Percentiles rank a stretch among this genome's conserved stretches.
Conservation (phyloP, 2,888 invertebrate genomes). For the Phorcus lineatus region DNA sequence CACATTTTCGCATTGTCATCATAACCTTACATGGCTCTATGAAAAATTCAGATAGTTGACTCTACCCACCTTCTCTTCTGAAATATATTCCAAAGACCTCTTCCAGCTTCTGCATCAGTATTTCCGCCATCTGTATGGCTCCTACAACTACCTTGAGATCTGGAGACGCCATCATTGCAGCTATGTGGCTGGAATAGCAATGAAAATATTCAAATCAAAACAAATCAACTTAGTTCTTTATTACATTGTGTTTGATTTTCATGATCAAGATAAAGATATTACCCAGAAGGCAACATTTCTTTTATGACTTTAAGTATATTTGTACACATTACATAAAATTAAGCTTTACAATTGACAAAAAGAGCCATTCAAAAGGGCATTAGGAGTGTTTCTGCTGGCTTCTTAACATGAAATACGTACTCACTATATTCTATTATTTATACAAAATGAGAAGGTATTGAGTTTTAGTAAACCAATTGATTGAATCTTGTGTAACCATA, state of each 20-base stretch:
- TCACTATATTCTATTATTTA: too few relatives aligned
- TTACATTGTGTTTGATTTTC: too few relatives aligned
- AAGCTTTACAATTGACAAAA: too few relatives aligned
- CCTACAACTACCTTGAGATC: conserved; percentile 97
- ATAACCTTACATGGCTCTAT: too few relatives aligned
- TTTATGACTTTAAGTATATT: too few relatives aligned
- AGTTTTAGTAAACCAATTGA: background rate
- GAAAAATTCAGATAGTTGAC: background rate
- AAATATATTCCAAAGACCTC: conserved; percentile 97
- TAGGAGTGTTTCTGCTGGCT: background rate
- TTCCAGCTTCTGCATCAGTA: conserved; percentile 96
- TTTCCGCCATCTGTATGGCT: conserved; percentile 96
- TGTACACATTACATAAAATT: too few relatives aligned
- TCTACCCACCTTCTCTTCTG: conserved; percentile 87
- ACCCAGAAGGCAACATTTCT: background rate
- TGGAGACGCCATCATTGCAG: conserved; percentile 97
- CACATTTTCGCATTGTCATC: too few relatives aligned
- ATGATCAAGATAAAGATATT: background rate
- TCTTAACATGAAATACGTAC: background rate
- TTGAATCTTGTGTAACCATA: background rate
- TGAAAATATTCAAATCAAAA: background rate
- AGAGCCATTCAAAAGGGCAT: background rate
- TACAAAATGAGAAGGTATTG: background rate
- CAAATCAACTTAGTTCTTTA: too few relatives aligned
- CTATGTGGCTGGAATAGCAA: conserved; percentile 86